Base-by-base conservation (phyloP, 1,140 invertebrate genomes). In the Habropoda laboriosa region DNA sequence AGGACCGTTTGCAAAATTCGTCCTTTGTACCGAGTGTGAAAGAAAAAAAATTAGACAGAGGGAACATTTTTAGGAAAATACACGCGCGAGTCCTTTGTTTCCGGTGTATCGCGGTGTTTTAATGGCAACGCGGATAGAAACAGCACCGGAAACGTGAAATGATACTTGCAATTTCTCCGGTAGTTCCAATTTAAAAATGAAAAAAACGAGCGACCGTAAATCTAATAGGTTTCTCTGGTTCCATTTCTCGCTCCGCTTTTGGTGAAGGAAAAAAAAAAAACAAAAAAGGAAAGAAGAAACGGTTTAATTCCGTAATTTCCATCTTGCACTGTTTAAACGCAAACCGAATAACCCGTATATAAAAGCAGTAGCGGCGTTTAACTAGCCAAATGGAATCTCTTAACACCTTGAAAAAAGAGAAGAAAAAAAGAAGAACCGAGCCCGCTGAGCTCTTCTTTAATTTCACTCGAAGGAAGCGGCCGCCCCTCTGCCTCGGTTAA, bases 401-500 rank as follows among this genome's bases (percentile, higher is more conserved):
- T 38, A 38, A 40, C 55, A 47, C 42, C 40, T 49, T 27, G 10
- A n/a, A 49, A 40, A 63, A 74, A 42, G 40, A 7, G 32, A 60
- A 5, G 10, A n/a, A 49, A 40, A 63, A 74, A 42, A 30, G 13
- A 42, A 60, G 5, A 40, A 51, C 21, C 35, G 16, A 27, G 16
- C 27, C 13, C 49, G 49, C 1, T n/a, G n/a, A n/a, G 24, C 21
- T 35, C 35, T 61, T 6, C n/a, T 64, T 51, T 74, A 74, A 74
- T 63, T 64, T 64, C 42, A 40, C 18, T 64, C 10, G 32, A 74
- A 74, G 35, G 27, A 64, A 45, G 10, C 13, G 7, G 16, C 13
- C 10, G 12, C 12, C 27, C 6, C 13, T 27, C 58, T 18, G 67
- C 6, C 5, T 40, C 21, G 30, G 30, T 82, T 81, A 81, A 75